Evolutionary conservation across 2,888 invertebrate species (phyloP), one percentile per base, ranked within the genome.

Genomic region (Capitulum mitella): DNA sequence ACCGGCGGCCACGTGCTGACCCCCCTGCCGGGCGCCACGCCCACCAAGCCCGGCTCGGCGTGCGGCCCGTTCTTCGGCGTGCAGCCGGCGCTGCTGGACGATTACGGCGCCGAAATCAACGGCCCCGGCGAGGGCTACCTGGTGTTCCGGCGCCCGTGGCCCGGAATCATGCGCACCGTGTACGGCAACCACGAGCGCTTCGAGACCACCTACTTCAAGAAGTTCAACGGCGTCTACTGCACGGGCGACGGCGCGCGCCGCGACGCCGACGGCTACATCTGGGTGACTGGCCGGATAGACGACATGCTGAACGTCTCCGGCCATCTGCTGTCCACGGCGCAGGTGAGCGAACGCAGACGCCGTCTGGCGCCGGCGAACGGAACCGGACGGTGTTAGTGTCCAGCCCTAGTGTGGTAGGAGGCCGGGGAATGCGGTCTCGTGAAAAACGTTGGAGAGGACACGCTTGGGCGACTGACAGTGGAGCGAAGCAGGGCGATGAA

Each of bases 251-350:
- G 97, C 79, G 97, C 95, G 0, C 89, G 90, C 82, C 89, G 96
- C 80, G 98, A 99, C 86, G 90, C 92, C 37, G 98, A 99, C 85
- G 98, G 98, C 0, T 97, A 96, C 86, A 87, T 96, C 79, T 97
- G 97, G 97, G 92, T 98, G 80, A 98, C 97, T 0, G 98, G 98
- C 0, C 91, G 98, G 80, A 94, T 98, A 61, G 98, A 99, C 85
- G 99, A 99, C 86, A 97, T 99, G 95, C 88, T 99, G 82, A 99
- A 99, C 86, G 98, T 99, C 16, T 97, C 97, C 3, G 99, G 98
- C 0, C 98, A 99, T 87, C 88, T 99, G 79, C 93, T 99, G 91
- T 97, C 97, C 81, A 99, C 98, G 0, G 93, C 98, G 0, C 97
- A 99, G 88, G 88, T 90, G 37, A 61, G 77, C n/a, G 10, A 61